Evolutionary conservation across 1,140 invertebrate species (phyloP).

Genomic region (Tetramorium alpestre): DNA sequence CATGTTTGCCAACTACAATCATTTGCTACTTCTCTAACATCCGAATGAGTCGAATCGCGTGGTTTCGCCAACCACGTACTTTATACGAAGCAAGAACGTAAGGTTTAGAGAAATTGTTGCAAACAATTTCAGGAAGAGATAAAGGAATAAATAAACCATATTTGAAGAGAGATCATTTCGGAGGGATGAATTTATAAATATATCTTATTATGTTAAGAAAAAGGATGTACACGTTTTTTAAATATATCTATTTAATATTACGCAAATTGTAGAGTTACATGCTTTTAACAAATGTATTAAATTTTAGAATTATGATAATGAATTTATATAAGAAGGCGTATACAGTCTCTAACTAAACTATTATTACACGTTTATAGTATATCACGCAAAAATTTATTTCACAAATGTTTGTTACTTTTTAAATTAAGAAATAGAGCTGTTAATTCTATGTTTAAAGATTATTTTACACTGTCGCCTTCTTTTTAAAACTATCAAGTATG

Average conservation of each 20-base stretch:
- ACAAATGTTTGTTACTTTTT: background rate
- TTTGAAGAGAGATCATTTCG: background rate
- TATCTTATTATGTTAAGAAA: background rate
- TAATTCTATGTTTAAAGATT: background rate
- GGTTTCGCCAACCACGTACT: background rate
- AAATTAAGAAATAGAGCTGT: background rate
- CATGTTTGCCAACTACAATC: slow-evolving; percentile 51
- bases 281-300: background rate
- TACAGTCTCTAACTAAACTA: background rate
- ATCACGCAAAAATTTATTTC: background rate
- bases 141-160: background rate
- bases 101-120: background rate
- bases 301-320: background rate
- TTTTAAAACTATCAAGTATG: background rate
- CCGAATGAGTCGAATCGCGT: slow-evolving; percentile 4
- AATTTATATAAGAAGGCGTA: background rate
- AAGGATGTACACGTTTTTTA: background rate
- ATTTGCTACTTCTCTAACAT: slow-evolving; percentile 38
- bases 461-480: background rate
- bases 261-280: background rate
- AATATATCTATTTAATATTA: background rate
- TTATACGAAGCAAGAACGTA: background rate
- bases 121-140: background rate
- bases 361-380: background rate
- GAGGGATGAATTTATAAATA: background rate